Conservation (phyloP, 2,888 invertebrate species). For the Callimorpha dominula region DNA sequence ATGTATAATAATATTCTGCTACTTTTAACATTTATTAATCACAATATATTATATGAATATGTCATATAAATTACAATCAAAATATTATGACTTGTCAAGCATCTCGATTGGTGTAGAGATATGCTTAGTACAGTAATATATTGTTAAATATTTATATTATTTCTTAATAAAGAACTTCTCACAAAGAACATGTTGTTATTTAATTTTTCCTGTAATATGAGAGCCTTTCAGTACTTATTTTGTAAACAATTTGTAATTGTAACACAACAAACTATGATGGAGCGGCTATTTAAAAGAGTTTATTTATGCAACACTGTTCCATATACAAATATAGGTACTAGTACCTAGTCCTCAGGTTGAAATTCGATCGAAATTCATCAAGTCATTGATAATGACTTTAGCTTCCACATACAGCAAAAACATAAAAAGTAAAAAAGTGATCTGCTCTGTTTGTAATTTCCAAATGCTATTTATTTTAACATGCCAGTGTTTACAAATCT, state of each 20-base stretch:
- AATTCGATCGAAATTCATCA: too few species aligned
- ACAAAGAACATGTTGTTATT: background rate
- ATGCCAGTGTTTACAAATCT: too few species aligned
- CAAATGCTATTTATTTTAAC: too few species aligned
- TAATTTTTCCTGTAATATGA: background rate
- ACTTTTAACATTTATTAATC: slow-evolving; percentile 28
- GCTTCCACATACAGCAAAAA: too few species aligned
- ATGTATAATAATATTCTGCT: slow-evolving; percentile 40
- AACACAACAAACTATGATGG: background rate
- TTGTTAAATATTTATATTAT: background rate
- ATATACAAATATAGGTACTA: too few species aligned
- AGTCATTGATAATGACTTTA: too few species aligned
- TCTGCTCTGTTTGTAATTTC: too few species aligned
- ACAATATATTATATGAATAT: slow-evolving; percentile 3
- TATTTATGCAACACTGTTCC: too few species aligned
- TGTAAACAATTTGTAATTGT: background rate
- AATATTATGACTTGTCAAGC: background rate
- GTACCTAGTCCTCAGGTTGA: too few species aligned
- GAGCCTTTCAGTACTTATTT: background rate
- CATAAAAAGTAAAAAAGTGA: too few species aligned
- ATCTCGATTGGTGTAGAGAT: background rate
- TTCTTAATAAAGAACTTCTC: slow-evolving; percentile 4
- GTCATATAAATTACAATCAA: background rate
- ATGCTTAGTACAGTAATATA: background rate
- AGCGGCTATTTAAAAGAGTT: background rate